Percentiles rank a stretch among this genome's conserved stretches.
phyloP scores from a whole-genome alignment of 1,140 invertebrate genomes.

The Drosophila teissieri region DNA sequence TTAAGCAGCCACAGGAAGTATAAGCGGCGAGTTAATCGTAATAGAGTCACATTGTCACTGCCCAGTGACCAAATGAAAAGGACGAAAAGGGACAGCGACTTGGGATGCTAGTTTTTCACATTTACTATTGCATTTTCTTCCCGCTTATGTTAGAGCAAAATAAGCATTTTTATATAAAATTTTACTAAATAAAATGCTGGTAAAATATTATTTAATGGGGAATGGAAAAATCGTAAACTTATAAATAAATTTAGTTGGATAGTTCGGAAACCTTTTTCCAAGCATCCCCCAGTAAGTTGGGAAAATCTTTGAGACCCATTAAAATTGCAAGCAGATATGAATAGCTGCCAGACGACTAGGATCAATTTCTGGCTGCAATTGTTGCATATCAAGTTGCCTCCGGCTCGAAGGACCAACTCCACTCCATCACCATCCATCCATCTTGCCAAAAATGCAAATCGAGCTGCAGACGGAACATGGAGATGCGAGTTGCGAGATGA shows the following conservation, averaged over 20 bases:
- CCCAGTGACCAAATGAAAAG: neutral
- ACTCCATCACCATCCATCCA: slow-evolving; percentile 17
- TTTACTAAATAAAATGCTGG: neutral
- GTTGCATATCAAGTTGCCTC: slow-evolving; percentile 40
- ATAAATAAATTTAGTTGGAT: too few species aligned
- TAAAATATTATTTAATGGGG: neutral
- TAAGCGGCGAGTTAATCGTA: slow-evolving; percentile 14
- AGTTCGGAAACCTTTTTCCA: too few species aligned
- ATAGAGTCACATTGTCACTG: slow-evolving; percentile 12
- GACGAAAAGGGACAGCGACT: neutral
- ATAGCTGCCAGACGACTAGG: slow-evolving; percentile 8
- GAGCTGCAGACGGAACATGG: slow-evolving; percentile 18
- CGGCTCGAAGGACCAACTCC: slow-evolving; percentile 12
- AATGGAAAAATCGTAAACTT: too few species aligned
- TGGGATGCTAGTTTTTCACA: neutral
- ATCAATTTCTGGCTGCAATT: slow-evolving; percentile 42
- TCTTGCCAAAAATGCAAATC: slow-evolving; percentile 68
- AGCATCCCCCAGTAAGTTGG: neutral
- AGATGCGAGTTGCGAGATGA: neutral
- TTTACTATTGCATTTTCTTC: too few species aligned
- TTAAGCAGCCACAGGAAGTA: slow-evolving; percentile 22
- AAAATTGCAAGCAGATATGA: slow-evolving; percentile 24
- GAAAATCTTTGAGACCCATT: slow-evolving; percentile 8
- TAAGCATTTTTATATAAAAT: too few species aligned
- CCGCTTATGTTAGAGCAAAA: too few species aligned